Base-by-base conservation (phyloP, 2,888 invertebrate species). In the Bibio marci region DNA sequence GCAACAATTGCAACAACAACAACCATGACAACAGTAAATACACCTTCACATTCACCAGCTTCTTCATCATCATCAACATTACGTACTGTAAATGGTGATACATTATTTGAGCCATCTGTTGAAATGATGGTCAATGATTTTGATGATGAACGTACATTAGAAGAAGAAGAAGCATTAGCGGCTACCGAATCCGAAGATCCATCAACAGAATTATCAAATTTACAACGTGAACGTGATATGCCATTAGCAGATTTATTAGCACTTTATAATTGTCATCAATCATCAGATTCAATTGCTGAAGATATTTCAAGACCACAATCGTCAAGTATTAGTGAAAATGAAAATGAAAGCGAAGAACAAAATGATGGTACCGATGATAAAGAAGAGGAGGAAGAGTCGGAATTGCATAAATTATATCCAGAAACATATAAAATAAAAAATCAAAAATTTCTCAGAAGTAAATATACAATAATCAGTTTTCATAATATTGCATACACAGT, bases 91-190 rank as follows among this genome's bases (percentile, higher is more conserved):
- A 31, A 14, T 17, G 37, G 28, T 28, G 62, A 61, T 46, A 51
- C 67, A 50, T 68, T 81, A 53, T 91, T 92, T 69, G 91, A 91
- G 63, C 91, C 92, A 45, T 78, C 87, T 47, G 79, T 88, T 57
- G 92, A 92, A 63, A 90, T 94, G 90, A 80, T 94, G 72, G 82
- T 92, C 46, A 86, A 94, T 73, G 94, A 94, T 64, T 92, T 87
- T 65, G 95, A 95, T 63, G 94, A 95, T 67, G 95, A 95, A 59
- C 75, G 86, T 58, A 95, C 94, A 44, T 61, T 95, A 57, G 94
- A 92, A 59, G 94, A 95, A 66, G 94, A 95, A 69, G 95, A 95
- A 70, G 90, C 88, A 37, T 64, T 92, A 58, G 90, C 88, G 49
- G 85, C 85, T 50, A 78, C 80, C 46, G 86, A 86, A 63, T 66